phyloP scores from a whole-genome alignment of 1,140 invertebrate genomes.

The Eurosta solidaginis region DNA sequence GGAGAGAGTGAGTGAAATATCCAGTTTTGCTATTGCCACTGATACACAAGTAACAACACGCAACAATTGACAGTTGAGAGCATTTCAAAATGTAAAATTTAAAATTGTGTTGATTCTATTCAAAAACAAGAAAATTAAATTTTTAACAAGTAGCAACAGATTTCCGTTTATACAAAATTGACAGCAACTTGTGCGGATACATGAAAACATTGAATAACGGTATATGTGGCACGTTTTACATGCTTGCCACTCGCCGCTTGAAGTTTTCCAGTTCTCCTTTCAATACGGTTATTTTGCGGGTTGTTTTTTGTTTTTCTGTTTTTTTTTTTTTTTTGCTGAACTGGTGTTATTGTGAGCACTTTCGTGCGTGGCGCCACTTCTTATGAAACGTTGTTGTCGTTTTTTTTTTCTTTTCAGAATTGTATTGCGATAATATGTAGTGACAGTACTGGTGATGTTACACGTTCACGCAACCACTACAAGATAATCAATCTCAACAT shows the following conservation, averaged over 20 bases:
- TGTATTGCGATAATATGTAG: too few relatives aligned
- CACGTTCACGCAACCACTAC: too few relatives aligned
- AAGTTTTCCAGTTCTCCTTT: background rate
- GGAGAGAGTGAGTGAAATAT: too few relatives aligned
- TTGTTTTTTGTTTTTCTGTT: background rate
- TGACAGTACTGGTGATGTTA: too few relatives aligned
- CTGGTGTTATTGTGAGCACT: background rate
- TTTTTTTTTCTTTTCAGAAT: background rate
- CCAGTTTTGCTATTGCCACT: background rate
- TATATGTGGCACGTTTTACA: constrained; percentile 24
- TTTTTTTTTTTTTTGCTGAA: too few relatives aligned
- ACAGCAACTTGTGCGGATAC: constrained; percentile 22
- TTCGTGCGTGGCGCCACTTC: constrained; percentile 16
- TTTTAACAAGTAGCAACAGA: constrained; percentile 19
- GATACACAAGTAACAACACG: too few relatives aligned
- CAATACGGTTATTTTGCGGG: background rate
- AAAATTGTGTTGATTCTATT: background rate
- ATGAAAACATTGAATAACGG: constrained; percentile 1
- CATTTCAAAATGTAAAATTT: background rate
- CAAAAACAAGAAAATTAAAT: constrained; percentile 23
- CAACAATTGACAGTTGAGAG: background rate
- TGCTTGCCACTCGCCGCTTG: constrained; percentile 12
- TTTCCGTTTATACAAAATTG: constrained; percentile 16
- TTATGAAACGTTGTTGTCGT: background rate
- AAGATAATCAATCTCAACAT: too few relatives aligned